Evolutionary conservation across 2,888 invertebrate genomes (phyloP).

Genomic region (Panorpa germanica): DNA sequence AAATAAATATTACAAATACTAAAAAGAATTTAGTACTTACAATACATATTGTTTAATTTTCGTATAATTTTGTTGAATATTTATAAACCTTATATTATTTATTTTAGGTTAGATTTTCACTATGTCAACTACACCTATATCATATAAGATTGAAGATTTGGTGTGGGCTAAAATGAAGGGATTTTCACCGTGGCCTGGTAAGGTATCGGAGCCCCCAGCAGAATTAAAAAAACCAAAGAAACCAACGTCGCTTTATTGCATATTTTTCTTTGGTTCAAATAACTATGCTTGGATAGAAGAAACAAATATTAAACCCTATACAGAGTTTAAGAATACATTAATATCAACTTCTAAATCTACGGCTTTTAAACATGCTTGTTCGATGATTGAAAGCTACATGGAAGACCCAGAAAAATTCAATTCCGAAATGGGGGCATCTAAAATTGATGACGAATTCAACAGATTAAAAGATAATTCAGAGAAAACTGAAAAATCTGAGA

Average conservation of each 20-base stretch:
- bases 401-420: conserved; percentile 46
- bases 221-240: conserved; percentile 59
- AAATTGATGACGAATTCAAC: conserved; percentile 51
- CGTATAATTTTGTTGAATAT: too few relatives aligned
- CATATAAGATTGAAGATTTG: too few relatives aligned
- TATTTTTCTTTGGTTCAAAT: conserved; percentile 88
- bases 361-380: conserved; percentile 60
- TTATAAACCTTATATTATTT: too few relatives aligned
- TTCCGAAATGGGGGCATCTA: too few relatives aligned
- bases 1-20: too few relatives aligned
- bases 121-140: too few relatives aligned
- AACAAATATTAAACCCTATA: conserved; percentile 63
- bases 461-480: conserved; percentile 39
- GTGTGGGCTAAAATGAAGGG: conserved; percentile 99
- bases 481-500: conserved; percentile 24
- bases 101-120: too few relatives aligned
- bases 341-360: conserved; percentile 54
- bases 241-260: conserved; percentile 56
- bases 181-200: conserved; percentile 92
- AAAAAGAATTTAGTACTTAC: too few relatives aligned
- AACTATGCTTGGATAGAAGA: conserved; percentile 90
- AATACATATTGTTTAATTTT: too few relatives aligned
- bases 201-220: conserved; percentile 71
- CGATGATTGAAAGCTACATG: conserved; percentile 62
- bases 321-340: conserved; percentile 58